phyloP scores from a whole-genome alignment of 2,113 vertebrate genomes.

The Ceratotherium simum region DNA sequence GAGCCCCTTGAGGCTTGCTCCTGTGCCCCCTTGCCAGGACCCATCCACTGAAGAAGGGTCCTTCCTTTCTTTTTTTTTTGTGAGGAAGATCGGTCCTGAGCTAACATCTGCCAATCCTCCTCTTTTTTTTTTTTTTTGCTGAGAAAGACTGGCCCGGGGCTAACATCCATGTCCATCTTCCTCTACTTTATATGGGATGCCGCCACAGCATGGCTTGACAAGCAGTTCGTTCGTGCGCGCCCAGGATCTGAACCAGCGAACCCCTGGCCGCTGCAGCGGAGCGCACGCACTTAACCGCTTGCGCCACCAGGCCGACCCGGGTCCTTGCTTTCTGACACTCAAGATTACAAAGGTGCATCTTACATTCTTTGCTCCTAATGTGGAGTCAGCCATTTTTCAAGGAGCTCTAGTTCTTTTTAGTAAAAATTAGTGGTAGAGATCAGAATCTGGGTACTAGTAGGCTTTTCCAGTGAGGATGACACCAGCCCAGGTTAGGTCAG shows the following conservation, averaged over 20 bases:
- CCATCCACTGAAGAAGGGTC: not conserved
- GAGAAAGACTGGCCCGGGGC: no score
- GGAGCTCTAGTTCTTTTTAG: not conserved
- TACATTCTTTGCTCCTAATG: not conserved
- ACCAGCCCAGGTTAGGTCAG: not conserved
- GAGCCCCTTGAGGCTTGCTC: not conserved
- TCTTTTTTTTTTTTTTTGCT: no score
- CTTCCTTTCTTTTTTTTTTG: not conserved
- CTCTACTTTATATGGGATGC: no score
- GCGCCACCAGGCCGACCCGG: not conserved
- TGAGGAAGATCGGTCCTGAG: no score
- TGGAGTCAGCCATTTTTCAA: not conserved
- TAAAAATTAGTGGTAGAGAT: not conserved
- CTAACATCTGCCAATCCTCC: no score
- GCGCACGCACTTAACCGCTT: no score
- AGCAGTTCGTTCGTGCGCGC: no score
- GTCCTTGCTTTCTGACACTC: not conserved
- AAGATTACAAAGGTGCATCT: not conserved
- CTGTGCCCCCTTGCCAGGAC: not conserved
- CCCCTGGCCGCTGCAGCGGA: no score
- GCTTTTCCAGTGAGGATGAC: not conserved
- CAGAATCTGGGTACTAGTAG: not conserved
- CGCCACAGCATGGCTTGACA: no score
- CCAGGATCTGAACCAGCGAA: no score
- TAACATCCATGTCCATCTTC: no score